Percentiles rank a stretch among this genome's conserved stretches.
Evolutionary conservation across 2,888 invertebrate species (phyloP).

Genomic region (Lasioglossum figueresi): DNA sequence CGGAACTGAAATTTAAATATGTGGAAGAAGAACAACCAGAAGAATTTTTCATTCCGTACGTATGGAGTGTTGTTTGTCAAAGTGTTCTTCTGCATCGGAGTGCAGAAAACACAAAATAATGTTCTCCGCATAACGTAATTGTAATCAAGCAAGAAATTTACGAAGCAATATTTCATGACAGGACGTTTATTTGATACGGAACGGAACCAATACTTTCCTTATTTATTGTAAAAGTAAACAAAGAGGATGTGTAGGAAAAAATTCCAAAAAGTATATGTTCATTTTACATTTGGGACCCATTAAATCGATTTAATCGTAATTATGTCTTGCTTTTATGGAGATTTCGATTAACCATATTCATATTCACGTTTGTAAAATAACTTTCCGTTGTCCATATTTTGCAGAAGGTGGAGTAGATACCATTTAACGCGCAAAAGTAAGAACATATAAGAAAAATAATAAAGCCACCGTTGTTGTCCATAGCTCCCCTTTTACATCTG

Average conservation of each 20-base stretch:
- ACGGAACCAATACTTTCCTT: conserved; percentile 42
- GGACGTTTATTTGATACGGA: conserved; percentile 40
- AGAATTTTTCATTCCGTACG: conserved; percentile 99
- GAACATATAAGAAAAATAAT: too few relatives aligned
- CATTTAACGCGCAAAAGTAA: conserved; percentile 1
- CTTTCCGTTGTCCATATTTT: background rate
- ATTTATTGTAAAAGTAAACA: conserved; percentile 39
- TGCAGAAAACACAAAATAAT: conserved; percentile 82
- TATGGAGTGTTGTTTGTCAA: conserved; percentile 95
- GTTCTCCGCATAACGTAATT: conserved; percentile 74
- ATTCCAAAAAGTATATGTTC: conserved; percentile 22
- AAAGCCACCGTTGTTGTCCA: too few relatives aligned
- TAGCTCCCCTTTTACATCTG: background rate
- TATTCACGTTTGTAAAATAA: conserved; percentile 19
- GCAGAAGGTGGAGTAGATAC: background rate
- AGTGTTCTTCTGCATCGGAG: conserved; percentile 81
- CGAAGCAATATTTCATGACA: conserved; percentile 33
- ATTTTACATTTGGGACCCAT: conserved; percentile 21
- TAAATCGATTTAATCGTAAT: conserved; percentile 15
- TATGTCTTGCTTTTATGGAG: conserved; percentile 8
- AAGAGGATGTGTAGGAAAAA: conserved; percentile 7
- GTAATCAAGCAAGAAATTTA: conserved; percentile 29
- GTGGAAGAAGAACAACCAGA: conserved; percentile 99
- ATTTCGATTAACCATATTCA: conserved; percentile 10
- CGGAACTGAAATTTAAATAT: conserved; percentile 99